phyloP scores from a whole-genome alignment of 2,888 invertebrate genomes.

The Chymomyza fuscimana region DNA sequence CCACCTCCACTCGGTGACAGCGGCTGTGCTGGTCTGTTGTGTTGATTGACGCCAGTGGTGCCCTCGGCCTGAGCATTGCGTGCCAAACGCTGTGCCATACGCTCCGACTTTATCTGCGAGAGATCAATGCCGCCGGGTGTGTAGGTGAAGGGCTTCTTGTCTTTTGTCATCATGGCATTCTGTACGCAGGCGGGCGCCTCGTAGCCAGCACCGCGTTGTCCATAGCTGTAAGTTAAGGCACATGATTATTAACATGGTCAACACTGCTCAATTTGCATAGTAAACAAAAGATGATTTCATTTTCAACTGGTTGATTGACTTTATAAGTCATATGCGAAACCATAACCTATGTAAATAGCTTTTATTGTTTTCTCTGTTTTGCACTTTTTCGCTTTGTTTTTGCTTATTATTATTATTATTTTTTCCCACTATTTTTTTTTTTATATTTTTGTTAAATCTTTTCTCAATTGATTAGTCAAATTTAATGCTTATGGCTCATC shows the following conservation, averaged over 20 bases:
- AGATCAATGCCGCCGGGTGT: constrained; percentile 95
- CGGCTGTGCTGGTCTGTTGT: constrained; percentile 79
- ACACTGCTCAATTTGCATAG: constrained; percentile 32
- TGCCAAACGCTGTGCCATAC: constrained; percentile 89
- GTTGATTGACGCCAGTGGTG: constrained; percentile 82
- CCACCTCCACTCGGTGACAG: constrained; percentile 75
- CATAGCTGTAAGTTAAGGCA: constrained; percentile 64
- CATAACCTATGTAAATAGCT: constrained; percentile 45
- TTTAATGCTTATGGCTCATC: constrained; percentile 25
- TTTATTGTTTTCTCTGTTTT: constrained; percentile 15
- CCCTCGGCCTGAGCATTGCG: constrained; percentile 87
- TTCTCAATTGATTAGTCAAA: constrained; percentile 54
- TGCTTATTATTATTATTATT: constrained; percentile 35
- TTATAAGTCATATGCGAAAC: background rate
- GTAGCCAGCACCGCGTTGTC: constrained; percentile 78
- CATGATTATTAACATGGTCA: background rate
- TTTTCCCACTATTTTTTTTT: constrained; percentile 15
- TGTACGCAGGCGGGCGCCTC: constrained; percentile 94
- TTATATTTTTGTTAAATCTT: constrained; percentile 46
- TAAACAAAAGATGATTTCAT: constrained; percentile 29
- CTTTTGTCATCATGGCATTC: constrained; percentile 96
- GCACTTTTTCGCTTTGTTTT: constrained; percentile 24
- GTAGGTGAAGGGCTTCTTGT: constrained; percentile 98
- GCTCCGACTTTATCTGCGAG: constrained; percentile 93
- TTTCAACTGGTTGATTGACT: constrained; percentile 30